Conservation (phyloP, 2,113 vertebrate species). For the Nesogale talazaci region DNA sequence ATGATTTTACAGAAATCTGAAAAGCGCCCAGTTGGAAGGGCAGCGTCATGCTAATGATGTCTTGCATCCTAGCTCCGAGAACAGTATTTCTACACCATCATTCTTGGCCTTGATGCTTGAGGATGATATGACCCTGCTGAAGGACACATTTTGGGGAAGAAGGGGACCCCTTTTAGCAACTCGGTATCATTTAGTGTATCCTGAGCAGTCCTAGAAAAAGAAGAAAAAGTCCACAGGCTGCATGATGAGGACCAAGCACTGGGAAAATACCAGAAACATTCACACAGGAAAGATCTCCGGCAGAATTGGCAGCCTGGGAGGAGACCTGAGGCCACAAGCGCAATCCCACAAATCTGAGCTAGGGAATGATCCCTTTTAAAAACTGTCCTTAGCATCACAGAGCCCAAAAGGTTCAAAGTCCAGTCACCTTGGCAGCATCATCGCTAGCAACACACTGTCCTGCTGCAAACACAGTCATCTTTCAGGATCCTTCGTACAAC, state of each 20-base stretch:
- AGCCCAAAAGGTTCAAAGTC: neutral
- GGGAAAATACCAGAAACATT: neutral
- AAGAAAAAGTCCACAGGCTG: neutral
- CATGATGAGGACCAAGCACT: neutral
- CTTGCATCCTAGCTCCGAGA: neutral
- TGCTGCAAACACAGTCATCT: neutral
- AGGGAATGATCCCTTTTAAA: neutral
- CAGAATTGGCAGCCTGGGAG: neutral
- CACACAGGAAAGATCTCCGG: neutral
- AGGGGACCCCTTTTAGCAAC: neutral
- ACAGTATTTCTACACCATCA: neutral
- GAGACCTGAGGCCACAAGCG: neutral
- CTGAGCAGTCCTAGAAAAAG: neutral
- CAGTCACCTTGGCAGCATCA: neutral
- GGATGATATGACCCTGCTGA: neutral
- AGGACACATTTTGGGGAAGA: neutral
- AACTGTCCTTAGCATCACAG: neutral
- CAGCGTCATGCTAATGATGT: neutral
- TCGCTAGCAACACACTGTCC: no score
- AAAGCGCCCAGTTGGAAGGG: neutral
- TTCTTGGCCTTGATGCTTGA: neutral
- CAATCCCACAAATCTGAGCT: no score
- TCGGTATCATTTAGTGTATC: neutral
- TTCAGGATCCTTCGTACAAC: neutral
- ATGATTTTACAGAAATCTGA: neutral